Evolutionary conservation across 2,888 invertebrate genomes (phyloP), one percentile per base, ranked within the genome.

Genomic region (Cephus pygmeus): DNA sequence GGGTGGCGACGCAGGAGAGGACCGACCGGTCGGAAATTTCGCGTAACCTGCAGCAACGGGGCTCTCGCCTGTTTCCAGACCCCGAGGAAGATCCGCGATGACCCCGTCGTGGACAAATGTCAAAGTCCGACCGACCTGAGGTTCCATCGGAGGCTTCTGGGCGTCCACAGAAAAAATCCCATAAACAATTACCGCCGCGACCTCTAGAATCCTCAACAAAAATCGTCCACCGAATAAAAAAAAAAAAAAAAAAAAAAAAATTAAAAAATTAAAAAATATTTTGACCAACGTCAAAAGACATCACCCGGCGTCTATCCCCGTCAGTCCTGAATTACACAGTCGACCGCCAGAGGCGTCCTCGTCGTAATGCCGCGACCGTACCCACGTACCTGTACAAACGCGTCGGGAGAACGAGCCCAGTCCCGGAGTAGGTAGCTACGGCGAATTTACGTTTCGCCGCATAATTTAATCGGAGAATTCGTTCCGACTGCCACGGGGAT

Each of bases 21-120:
- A 34, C 71, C 31, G 12, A 71, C 30, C 33, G 76, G 56, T 71
- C 74, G 84, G 82, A 83, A 83, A 85, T 85, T 85, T 86, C 83
- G 84, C 86, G 82, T 86, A 83, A 86, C 85, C 84, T 86, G 83
- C 81, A 79, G 56, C 80, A 79, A 23, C 80, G 79, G 79, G 82
- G 81, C 35, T 75, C 83, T 83, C 80, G 15, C 9, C 86, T 79
- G 76, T 56, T 56, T 6, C 40, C 2, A 40, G 15, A 40, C 23
- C 23, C 23, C 9, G 23, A 9, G 9, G 23, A 2, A 56, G 23
- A 56, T 56, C 15, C 56, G 6, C 56, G 56, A 56, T 23, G 56
- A 56, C 56, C 56, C 1, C 1, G 23, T 56, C 56, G 23, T 2
- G 15, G 6, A 23, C 9, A 1, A 23, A 9, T 1, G 56, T 56